phyloP scores from a whole-genome alignment of 2,888 invertebrate species.

The Xanthostigma xanthostigma region DNA sequence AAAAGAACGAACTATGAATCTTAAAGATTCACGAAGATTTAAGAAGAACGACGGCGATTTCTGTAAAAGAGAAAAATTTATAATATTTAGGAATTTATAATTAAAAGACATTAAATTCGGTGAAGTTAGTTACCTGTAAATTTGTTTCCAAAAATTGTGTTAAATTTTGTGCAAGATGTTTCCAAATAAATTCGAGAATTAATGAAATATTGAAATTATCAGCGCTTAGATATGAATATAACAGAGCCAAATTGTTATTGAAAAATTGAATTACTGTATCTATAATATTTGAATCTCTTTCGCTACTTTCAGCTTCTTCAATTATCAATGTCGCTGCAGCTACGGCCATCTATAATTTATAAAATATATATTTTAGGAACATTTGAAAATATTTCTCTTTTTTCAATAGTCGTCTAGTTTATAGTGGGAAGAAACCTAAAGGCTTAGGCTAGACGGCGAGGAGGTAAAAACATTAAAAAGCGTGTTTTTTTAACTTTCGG shows the following conservation, averaged over 20 bases:
- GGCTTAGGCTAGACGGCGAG: too few relatives aligned
- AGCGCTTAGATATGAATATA: constrained; percentile 74
- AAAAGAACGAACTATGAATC: constrained; percentile 78
- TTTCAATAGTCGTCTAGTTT: too few relatives aligned
- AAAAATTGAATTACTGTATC: constrained; percentile 84
- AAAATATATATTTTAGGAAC: too few relatives aligned
- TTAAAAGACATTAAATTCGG: too few relatives aligned
- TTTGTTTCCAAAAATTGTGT: constrained; percentile 63
- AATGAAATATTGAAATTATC: constrained; percentile 65
- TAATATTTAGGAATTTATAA: neutral
- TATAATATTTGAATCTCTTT: constrained; percentile 65
- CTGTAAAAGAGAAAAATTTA: constrained; percentile 30
- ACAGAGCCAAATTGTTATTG: constrained; percentile 71
- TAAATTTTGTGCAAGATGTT: constrained; percentile 64
- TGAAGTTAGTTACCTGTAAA: constrained; percentile 39
- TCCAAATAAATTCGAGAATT: constrained; percentile 77
- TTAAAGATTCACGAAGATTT: constrained; percentile 74
- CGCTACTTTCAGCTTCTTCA: constrained; percentile 68
- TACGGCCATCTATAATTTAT: constrained; percentile 50
- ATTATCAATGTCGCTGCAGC: constrained; percentile 59
- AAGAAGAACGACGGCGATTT: constrained; percentile 88
- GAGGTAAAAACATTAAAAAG: too few relatives aligned
- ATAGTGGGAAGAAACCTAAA: too few relatives aligned
- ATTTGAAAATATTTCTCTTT: too few relatives aligned
- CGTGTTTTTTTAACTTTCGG: too few relatives aligned